Base-by-base conservation (phyloP, 2,888 invertebrate genomes). In the Fragum sueziense region DNA sequence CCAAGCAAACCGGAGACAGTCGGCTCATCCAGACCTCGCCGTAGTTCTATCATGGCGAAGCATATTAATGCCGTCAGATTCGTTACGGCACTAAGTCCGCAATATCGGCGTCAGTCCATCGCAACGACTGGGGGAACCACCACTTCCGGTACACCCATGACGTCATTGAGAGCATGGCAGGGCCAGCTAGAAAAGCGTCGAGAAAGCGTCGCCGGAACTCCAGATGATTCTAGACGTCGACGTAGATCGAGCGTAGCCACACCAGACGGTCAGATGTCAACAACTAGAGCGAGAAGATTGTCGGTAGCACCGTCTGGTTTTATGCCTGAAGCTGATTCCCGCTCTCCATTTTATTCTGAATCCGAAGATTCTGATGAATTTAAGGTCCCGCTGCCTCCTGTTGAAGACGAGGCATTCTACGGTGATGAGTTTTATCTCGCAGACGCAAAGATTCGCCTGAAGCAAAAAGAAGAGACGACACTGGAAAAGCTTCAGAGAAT, bases 361-460 rank as follows among this genome's bases (percentile, higher is more conserved):
- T 4, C 25, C n/a, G 65, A 22, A 4, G 65, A 65, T 0, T 4
- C 27, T 9, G 41, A 37, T 14, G 41, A 37, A 6, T 20, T 9
- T 2, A 41, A 41, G 17, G 41, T 6, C 25, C 41, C 29, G 2
- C 51, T 22, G 2, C 57, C 70, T n/a, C 20, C 9, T 11, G 59
- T 41, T 6, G 70, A 73, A 47, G 70, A 78, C 7, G 68, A 69
- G 6, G 52, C 52, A 7, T 79, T 74, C 37, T 81, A 69, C 57
- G 84, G 84, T 3, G 76, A 84, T 34, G 84, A 84, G 34, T 74
- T 84, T 67, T 79, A 81, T 59, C 59, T 84, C 2, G 59, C 76
- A 17, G 80, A 81, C 37, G 33, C 31, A 20, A 76, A 74, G 25
- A 9, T 20, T 9, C n/a, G 33, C 22, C 4, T 25, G 0, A 67